Conservation (phyloP, 2,888 invertebrate species). For the Cephus sareptanus region DNA sequence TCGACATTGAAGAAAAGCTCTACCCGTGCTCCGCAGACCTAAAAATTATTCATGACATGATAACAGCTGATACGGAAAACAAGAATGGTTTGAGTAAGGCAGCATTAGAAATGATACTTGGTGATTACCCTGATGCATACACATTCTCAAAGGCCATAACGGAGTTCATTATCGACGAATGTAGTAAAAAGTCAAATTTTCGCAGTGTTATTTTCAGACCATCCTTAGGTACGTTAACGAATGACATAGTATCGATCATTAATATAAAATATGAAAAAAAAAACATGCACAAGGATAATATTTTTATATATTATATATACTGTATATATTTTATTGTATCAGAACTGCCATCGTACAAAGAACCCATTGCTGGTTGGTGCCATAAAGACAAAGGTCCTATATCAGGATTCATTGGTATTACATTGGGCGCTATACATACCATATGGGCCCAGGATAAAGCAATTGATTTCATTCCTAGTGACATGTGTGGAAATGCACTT, state of each 20-base stretch:
- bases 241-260: not conserved
- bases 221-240: slow-evolving; percentile 36
- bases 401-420: slow-evolving; percentile 21
- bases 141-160: not conserved
- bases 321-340: not conserved
- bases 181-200: slow-evolving; percentile 31
- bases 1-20: not conserved
- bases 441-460: slow-evolving; percentile 22
- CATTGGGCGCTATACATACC: slow-evolving; percentile 38
- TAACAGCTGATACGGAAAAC: slow-evolving; percentile 35
- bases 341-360: slow-evolving; percentile 42
- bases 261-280: not conserved
- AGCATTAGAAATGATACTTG: slow-evolving; percentile 30
- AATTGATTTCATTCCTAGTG: slow-evolving; percentile 44
- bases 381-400: slow-evolving; percentile 35
- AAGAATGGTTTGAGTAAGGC: slow-evolving; percentile 33
- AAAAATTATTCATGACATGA: slow-evolving; percentile 42
- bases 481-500: slow-evolving; percentile 45
- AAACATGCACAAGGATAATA: not conserved
- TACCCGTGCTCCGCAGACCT: slow-evolving; percentile 37
- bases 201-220: slow-evolving; percentile 48
- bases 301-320: not conserved
- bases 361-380: slow-evolving; percentile 43
- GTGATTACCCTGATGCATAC: slow-evolving; percentile 31
- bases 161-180: slow-evolving; percentile 38